Evolutionary conservation across 2,888 invertebrate genomes (phyloP), one percentile per base, ranked within the genome.

Genomic region (Drosophila maculinotata): DNA sequence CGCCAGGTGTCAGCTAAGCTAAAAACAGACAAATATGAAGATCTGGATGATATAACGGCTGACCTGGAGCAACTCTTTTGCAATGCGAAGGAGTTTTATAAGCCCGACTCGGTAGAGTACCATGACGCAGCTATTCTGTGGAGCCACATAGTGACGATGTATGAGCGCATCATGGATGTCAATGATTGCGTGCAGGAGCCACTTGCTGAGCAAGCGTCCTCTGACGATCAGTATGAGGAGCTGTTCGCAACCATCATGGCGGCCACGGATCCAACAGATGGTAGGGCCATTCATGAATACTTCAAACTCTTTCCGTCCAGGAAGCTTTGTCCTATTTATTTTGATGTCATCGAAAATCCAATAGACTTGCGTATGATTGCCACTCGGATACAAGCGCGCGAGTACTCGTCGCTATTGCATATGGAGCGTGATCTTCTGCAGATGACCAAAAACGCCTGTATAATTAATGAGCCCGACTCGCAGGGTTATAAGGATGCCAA

Each of bases 401-500:
- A 96, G 53, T 99, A 99, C 89, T 92, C 93, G 0, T 94, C 92
- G 69, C 91, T 99, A 30, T 92, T 92, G 41, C 97, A 98, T 53
- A 93, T 99, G 93, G 98, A 98, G 90, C 95, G 95, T 68, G 99
- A 99, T 92, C 92, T 99, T 33, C 91, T 95, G 72, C 92, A 97
- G 51, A 97, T 99, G 96, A 96, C 97, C 45, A 95, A 96, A 75
- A 99, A 99, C 91, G 99, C 99, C 0, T 98, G 98, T 90, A 93
- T 95, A 14, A 99, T 98, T 89, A 99, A 99, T 90, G 99, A 99
- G 89, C 98, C 99, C 0, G 98, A 98, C 1, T 98, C 98, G 10
- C 96, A 96, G 90, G 98, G 99, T 79, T 99, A 98, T 90, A 98
- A 97, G 92, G 98, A 98, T 92, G 98, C 99, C 0, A 97, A 97